phyloP scores from a whole-genome alignment of 64 coral and sea anemone genomes.

The Porites australiensis region DNA sequence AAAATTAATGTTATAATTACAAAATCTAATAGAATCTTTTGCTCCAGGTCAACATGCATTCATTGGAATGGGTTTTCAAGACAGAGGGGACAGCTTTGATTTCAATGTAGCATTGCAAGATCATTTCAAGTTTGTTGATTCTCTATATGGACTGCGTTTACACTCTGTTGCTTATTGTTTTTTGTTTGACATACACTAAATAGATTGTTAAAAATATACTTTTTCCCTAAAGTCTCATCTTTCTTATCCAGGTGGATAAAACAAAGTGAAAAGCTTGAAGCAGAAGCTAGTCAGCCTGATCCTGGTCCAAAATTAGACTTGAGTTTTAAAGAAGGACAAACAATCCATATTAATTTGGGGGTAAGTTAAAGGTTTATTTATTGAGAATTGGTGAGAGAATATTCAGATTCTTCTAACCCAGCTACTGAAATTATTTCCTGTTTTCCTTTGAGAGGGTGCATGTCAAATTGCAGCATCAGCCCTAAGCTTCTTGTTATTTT shows the following conservation, averaged over 20 bases:
- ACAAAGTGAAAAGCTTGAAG: constrained; percentile 87
- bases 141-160: neutral
- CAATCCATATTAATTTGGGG: constrained; percentile 96
- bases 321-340: constrained; percentile 98
- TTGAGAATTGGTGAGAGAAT: too few species aligned
- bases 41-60: constrained; percentile 93
- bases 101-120: constrained; percentile 99
- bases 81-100: constrained; percentile 98
- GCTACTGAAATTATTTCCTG: too few species aligned
- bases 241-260: constrained; percentile 75
- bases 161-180: too few species aligned
- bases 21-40: neutral
- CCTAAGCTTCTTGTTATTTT: too few species aligned
- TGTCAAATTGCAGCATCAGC: too few species aligned
- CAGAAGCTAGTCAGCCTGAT: constrained; percentile 71
- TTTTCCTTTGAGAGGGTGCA: too few species aligned
- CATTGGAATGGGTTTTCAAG: constrained; percentile 99
- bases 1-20: too few species aligned
- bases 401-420: too few species aligned
- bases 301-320: constrained; percentile 91
- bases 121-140: constrained; percentile 94
- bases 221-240: neutral
- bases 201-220: too few species aligned
- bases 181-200: too few species aligned
- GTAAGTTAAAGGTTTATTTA: constrained; percentile 44